Percentiles rank a stretch among this genome's conserved stretches.
Conservation (phyloP, 2,797 vertebrate genomes). For the Acestrorhynchus altus region DNA sequence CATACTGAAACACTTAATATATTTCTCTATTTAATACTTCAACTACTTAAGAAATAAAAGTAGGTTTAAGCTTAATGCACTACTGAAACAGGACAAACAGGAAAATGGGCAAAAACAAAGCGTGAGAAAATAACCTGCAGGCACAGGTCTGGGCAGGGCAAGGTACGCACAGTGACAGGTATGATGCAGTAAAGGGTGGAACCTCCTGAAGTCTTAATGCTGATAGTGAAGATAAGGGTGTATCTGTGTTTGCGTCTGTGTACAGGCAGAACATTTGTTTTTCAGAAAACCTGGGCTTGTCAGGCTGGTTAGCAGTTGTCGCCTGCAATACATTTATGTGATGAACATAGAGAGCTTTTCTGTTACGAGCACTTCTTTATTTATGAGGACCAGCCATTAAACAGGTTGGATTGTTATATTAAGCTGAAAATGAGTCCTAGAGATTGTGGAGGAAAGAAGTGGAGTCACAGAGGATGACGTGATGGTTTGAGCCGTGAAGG, state of each 20-base stretch:
- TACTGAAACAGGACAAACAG: background rate
- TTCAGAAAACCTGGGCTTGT: background rate
- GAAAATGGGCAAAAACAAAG: slow-evolving; percentile 20
- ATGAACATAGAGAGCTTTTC: background rate
- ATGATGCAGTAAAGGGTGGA: slow-evolving; percentile 45
- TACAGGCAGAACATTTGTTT: background rate
- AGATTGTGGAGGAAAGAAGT: background rate
- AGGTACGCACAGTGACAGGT: slow-evolving; percentile 12
- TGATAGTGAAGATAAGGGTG: slow-evolving; percentile 12
- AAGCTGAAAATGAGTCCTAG: background rate
- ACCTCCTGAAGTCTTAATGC: background rate
- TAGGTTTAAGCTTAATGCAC: background rate
- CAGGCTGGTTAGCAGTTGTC: background rate
- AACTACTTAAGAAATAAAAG: background rate
- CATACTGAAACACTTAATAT: background rate
- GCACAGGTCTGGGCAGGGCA: slow-evolving; percentile 12
- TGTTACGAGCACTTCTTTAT: too few species aligned
- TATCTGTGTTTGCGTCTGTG: background rate
- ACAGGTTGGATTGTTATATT: background rate
- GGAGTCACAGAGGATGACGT: slow-evolving; percentile 8
- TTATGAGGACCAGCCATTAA: background rate
- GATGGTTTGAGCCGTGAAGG: background rate
- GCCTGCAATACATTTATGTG: background rate
- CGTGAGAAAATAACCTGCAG: background rate
- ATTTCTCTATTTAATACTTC: background rate